Evolutionary conservation across 35 echinoderm and acorn worm genomes (phyloP).

Genomic region (Lytechinus variegatus): DNA sequence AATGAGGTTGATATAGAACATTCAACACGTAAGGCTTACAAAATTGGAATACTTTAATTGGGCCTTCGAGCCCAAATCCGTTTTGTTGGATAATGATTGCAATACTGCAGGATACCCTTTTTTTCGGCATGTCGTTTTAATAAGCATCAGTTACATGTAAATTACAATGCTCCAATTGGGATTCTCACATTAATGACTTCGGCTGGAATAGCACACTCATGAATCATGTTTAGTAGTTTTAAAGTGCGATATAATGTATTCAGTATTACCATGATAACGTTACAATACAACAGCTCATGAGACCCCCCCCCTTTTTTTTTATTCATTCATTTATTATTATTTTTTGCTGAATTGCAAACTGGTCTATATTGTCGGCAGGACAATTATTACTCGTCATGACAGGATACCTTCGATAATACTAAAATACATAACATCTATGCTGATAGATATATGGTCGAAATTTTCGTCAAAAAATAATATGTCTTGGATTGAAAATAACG

Average conservation of each 20-base stretch:
- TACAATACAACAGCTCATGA: neutral
- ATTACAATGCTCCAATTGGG: neutral
- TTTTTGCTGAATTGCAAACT: too few relatives aligned
- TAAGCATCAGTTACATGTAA: neutral
- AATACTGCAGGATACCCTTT: neutral
- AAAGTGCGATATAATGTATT: neutral
- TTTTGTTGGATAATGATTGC: neutral
- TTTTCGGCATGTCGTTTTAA: neutral
- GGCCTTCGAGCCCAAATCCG: neutral
- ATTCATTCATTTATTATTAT: too few relatives aligned
- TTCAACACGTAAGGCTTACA: constrained; percentile 11
- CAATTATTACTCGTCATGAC: too few relatives aligned
- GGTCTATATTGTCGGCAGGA: too few relatives aligned
- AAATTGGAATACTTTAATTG: neutral
- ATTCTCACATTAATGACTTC: neutral
- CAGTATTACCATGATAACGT: neutral
- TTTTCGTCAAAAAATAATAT: too few relatives aligned
- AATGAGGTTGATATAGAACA: neutral
- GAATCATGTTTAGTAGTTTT: neutral
- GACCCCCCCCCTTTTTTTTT: neutral
- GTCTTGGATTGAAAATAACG: too few relatives aligned
- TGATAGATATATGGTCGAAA: too few relatives aligned
- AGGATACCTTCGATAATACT: too few relatives aligned
- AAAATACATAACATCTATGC: too few relatives aligned
- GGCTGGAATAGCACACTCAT: neutral